phyloP scores from a whole-genome alignment of 2,888 invertebrate species.

The Ochlodes sylvanus region DNA sequence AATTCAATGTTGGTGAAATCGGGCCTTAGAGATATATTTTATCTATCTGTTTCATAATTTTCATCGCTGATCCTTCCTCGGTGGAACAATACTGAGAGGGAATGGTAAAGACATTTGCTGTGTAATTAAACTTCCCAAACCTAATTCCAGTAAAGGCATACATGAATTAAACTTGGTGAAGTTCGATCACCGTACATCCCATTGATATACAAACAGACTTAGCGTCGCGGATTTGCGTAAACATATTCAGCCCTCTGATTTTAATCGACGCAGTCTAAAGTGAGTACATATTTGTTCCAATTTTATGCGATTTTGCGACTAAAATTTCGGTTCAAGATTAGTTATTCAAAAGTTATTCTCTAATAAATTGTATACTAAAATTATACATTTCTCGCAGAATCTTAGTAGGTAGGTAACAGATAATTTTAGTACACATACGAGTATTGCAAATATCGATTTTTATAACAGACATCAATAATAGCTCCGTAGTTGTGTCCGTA shows the following conservation, averaged over 20 bases:
- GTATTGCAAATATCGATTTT: no score
- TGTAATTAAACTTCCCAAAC: conserved; percentile 43
- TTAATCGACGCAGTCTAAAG: conserved; percentile 44
- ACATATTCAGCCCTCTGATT: conserved; percentile 51
- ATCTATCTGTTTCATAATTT: no score
- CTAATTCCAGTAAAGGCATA: conserved; percentile 36
- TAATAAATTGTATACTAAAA: no score
- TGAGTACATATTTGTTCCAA: not conserved
- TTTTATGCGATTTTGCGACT: conserved; percentile 18
- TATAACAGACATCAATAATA: no score
- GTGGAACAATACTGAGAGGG: conserved; percentile 19
- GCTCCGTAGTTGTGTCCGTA: no score
- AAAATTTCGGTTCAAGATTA: not conserved
- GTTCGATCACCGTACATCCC: conserved; percentile 42
- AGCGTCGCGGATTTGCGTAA: conserved; percentile 42
- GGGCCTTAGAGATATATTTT: no score
- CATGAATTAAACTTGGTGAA: conserved; percentile 42
- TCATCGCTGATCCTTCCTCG: not conserved
- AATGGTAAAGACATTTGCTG: conserved; percentile 40
- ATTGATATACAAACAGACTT: conserved; percentile 40
- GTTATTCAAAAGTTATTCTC: not conserved
- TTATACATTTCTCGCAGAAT: no score
- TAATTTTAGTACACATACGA: no score
- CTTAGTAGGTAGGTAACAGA: no score
- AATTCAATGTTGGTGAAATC: no score